Conservation (phyloP, 2,113 vertebrate genomes). For the Oxyruncus cristatus region DNA sequence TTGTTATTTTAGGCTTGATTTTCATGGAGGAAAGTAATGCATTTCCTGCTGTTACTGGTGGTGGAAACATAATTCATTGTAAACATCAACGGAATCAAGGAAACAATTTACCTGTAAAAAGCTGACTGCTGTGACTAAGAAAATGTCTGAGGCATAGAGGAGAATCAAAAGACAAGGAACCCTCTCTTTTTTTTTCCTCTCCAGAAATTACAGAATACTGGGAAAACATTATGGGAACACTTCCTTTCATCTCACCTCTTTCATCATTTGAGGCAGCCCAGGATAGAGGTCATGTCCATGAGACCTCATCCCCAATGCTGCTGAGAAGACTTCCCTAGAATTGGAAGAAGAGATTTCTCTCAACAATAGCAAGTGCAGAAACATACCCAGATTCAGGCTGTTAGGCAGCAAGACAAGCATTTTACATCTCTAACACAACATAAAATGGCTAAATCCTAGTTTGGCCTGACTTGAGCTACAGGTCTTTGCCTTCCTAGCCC, state of each 20-base stretch:
- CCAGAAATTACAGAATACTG: background rate
- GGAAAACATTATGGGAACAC: background rate
- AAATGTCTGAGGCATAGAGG: background rate
- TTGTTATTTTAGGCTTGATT: background rate
- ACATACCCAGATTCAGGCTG: background rate
- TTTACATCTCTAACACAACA: background rate
- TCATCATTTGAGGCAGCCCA: background rate
- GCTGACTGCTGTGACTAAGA: background rate
- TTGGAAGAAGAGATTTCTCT: background rate
- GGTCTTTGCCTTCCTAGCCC: background rate
- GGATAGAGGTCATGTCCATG: fast-evolving
- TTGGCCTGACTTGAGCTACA: background rate
- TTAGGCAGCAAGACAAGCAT: background rate
- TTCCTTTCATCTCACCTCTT: background rate
- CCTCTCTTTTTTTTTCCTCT: fast-evolving
- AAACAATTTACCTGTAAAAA: background rate
- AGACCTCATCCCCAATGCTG: background rate
- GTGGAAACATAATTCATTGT: background rate
- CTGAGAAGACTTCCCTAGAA: background rate
- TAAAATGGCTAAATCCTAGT: background rate
- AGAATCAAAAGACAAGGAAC: background rate
- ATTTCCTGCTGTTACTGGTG: background rate
- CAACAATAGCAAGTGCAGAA: background rate
- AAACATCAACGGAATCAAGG: background rate
- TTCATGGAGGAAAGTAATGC: background rate